Evolutionary conservation across 2,113 vertebrate genomes (phyloP).

Genomic region (Brachyistius frenatus): DNA sequence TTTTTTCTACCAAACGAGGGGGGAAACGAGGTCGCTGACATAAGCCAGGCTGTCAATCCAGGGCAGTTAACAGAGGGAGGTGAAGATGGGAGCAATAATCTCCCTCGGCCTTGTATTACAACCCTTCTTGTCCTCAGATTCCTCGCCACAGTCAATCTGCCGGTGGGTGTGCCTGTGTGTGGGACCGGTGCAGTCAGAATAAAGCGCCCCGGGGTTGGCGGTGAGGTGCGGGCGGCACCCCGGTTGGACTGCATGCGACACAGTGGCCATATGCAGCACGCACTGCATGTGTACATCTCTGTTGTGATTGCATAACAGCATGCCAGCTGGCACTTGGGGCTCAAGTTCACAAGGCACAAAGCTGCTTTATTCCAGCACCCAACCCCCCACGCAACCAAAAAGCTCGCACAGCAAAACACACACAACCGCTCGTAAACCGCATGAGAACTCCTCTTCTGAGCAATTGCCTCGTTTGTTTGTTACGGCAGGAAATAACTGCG

Average conservation of each 20-base stretch:
- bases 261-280: slow-evolving; percentile 19
- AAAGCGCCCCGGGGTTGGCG: slow-evolving; percentile 16
- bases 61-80: slow-evolving; percentile 53
- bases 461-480: neutral
- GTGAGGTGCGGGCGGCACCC: slow-evolving; percentile 7
- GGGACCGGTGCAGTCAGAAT: slow-evolving; percentile 21
- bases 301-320: slow-evolving; percentile 68
- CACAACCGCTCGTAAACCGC: slow-evolving; percentile 22
- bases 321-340: slow-evolving; percentile 77
- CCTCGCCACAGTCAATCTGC: slow-evolving; percentile 39
- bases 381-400: slow-evolving; percentile 54
- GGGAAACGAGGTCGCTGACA: slow-evolving; percentile 74
- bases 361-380: slow-evolving; percentile 76
- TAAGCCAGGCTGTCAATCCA: slow-evolving; percentile 64
- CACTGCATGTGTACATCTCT: slow-evolving; percentile 52
- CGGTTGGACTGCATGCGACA: slow-evolving; percentile 21
- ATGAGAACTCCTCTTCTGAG: slow-evolving; percentile 19
- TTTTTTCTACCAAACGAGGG: slow-evolving; percentile 39
- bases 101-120: slow-evolving; percentile 54
- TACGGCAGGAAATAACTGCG: neutral
- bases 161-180: slow-evolving; percentile 38
- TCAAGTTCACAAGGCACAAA: slow-evolving; percentile 79
- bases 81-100: slow-evolving; percentile 71
- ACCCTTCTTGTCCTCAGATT: slow-evolving; percentile 35
- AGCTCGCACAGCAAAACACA: slow-evolving; percentile 16